Evolutionary conservation across 2,888 invertebrate genomes (phyloP), one percentile per base, ranked within the genome.

Genomic region (Tachina fera): DNA sequence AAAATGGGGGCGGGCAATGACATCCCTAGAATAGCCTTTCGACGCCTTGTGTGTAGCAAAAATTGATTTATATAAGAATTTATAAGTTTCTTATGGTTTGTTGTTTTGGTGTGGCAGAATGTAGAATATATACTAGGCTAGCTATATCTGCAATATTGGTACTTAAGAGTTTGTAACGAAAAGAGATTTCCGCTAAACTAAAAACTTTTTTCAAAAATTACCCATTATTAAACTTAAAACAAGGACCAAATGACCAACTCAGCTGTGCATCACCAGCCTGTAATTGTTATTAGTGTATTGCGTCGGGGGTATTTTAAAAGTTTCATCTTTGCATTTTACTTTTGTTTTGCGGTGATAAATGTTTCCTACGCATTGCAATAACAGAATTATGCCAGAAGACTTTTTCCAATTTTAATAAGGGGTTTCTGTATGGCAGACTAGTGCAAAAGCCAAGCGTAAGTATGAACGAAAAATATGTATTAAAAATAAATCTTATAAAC

Each of bases 341-440:
- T 79, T 79, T 72, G 65, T 72, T 72, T 83, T 88, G 83, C 90
- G 90, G 89, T 91, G 92, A 91, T 91, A 91, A 92, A 91, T 92
- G 92, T 91, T 91, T 91, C 91, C 91, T 92, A 92, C 91, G 89
- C 89, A 88, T 51, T 74, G 81, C 58, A 83, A 86, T 86, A 86
- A 86, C 86, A 86, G 86, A 79, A 86, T 79, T 79, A 79, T 72
- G 86, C 86, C 86, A 86, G 86, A 86, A 86, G 86, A 86, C 86
- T 56, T 79, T 85, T 85, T 75, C 61, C 68, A 39, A 53, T 68
- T 68, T 81, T 81, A 81, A 61, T 75, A 68, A 47, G 49, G 58
- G 72, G 60, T 76, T 83, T 77, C 56, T 22, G 67, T 60, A 31
- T 63, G 22, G n/a, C 45, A 14, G 70, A 65, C 63, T 75, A 56